Conservation (phyloP, 1,140 invertebrate genomes). For the Micrasema longulum region DNA sequence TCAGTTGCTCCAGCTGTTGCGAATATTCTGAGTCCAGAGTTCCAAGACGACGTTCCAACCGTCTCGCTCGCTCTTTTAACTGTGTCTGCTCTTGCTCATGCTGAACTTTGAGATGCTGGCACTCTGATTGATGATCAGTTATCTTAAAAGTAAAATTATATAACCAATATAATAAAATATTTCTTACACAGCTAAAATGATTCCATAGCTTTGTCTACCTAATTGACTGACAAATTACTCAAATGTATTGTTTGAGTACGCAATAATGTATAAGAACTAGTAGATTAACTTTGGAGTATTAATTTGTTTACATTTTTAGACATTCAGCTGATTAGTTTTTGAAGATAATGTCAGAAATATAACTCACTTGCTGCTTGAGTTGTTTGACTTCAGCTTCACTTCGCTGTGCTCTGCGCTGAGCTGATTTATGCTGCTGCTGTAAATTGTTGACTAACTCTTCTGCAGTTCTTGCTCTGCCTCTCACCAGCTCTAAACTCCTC, state of each 20-base stretch:
- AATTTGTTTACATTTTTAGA: too few species aligned
- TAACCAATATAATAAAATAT: too few species aligned
- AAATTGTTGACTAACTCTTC: conserved; percentile 48
- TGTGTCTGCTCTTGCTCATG: conserved; percentile 64
- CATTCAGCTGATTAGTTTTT: too few species aligned
- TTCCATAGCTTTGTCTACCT: too few species aligned
- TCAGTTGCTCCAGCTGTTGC: conserved; percentile 79
- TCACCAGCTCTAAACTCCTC: conserved; percentile 39
- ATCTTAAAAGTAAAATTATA: too few species aligned
- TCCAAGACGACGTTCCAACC: conserved; percentile 75
- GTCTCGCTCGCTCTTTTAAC: conserved; percentile 73
- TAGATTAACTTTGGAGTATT: too few species aligned
- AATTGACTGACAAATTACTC: too few species aligned
- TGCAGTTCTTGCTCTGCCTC: conserved; percentile 48
- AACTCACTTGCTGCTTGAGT: conserved; percentile 48
- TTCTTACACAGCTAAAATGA: too few species aligned
- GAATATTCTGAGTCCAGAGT: conserved; percentile 82
- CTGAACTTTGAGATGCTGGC: conserved; percentile 46
- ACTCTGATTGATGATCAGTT: conserved; percentile 46
- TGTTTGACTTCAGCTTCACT: conserved; percentile 48
- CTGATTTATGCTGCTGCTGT: conserved; percentile 48
- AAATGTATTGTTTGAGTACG: background rate
- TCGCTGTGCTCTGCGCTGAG: conserved; percentile 35
- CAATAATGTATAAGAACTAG: background rate
- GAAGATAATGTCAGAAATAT: too few species aligned